Conservation (phyloP, 1,140 invertebrate species). For the Brachionus plicatilis region DNA sequence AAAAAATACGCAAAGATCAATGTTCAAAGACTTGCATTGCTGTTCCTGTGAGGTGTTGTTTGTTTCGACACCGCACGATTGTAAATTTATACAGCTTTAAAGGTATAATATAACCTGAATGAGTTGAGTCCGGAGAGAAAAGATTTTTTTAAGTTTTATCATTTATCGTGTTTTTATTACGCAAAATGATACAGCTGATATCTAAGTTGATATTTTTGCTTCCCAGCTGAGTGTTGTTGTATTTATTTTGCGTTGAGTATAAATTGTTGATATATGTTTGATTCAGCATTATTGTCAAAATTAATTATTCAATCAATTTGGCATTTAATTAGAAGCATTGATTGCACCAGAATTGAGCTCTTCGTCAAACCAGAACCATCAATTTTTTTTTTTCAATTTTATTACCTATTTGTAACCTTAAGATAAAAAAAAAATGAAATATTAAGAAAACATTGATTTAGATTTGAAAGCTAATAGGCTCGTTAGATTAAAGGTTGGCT, state of each 20-base stretch:
- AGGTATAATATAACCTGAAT: not conserved
- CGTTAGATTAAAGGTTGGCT: not conserved
- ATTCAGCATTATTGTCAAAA: not conserved
- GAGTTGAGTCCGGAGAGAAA: not conserved
- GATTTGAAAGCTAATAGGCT: not conserved
- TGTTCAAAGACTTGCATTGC: not conserved
- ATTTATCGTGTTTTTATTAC: not conserved
- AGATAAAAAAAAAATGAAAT: not conserved
- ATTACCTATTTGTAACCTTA: too few relatives aligned
- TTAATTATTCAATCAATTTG: not conserved
- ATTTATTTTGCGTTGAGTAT: not conserved
- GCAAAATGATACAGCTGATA: not conserved
- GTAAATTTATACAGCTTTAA: not conserved
- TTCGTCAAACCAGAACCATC: not conserved
- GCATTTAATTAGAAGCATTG: not conserved
- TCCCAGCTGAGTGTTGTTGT: not conserved
- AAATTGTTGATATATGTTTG: not conserved
- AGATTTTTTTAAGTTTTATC: not conserved
- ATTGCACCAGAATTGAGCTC: not conserved
- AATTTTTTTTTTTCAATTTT: too few relatives aligned
- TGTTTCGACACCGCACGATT: not conserved
- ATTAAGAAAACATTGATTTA: too few relatives aligned
- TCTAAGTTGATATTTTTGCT: not conserved
- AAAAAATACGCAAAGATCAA: not conserved
- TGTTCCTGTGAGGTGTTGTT: not conserved